A percentile compares a stretch with the other conserved stretches of the same genome.
phyloP scores from a whole-genome alignment of 2,797 vertebrate genomes.

The Cirrhinus molitorella region DNA sequence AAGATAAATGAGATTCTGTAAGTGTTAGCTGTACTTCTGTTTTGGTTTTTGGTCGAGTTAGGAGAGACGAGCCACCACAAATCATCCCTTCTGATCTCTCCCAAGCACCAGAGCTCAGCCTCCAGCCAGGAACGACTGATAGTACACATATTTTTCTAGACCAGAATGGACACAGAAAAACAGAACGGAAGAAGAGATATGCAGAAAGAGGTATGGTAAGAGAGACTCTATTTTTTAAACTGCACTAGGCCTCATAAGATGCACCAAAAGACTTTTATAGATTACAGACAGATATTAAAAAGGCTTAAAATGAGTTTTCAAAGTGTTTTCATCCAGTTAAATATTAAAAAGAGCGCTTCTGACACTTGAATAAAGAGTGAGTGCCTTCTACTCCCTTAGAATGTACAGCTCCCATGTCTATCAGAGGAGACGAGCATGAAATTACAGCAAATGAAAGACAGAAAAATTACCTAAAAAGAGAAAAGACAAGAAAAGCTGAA shows the following conservation, averaged over 20 bases:
- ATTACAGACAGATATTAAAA: conserved; percentile 41
- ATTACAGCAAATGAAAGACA: conserved; percentile 36
- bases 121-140: conserved; percentile 17
- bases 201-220: neutral
- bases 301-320: conserved; percentile 27
- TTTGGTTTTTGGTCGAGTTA: conserved; percentile 17
- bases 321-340: conserved; percentile 25
- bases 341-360: conserved; percentile 18
- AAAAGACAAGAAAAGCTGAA: conserved; percentile 35
- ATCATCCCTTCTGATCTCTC: conserved; percentile 53
- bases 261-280: conserved; percentile 36
- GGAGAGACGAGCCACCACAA: conserved; percentile 28
- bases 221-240: conserved; percentile 7
- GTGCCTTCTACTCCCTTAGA: neutral
- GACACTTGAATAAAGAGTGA: conserved; percentile 34
- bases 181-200: neutral
- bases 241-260: conserved; percentile 10
- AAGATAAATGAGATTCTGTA: conserved; percentile 41
- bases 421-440: conserved; percentile 27
- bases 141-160: neutral
- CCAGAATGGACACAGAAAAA: conserved; percentile 18
- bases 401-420: conserved; percentile 25
- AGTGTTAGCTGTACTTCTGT: conserved; percentile 29
- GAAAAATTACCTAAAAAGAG: conserved; percentile 30
- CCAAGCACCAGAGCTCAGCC: conserved; percentile 32